A percentile compares a stretch with the other conserved stretches of the same genome.
These are phyloP conservation scores for Leguminivora glycinivorella DNA, from an alignment of 1,140 invertebrate genomes.

Conservation along the genomic window DNA sequence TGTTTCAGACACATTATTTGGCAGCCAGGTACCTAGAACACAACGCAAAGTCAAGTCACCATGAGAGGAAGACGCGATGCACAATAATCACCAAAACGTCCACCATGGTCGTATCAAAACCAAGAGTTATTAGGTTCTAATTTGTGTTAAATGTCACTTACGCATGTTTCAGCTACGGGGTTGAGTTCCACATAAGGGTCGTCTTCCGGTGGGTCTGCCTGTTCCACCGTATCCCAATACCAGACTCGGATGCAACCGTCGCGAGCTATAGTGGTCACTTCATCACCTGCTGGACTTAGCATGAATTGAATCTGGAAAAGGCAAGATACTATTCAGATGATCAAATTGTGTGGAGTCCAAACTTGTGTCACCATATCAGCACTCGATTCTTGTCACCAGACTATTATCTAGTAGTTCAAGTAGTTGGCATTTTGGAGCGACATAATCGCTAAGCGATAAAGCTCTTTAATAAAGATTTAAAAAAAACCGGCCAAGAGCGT, in stretches of 20 bases:
- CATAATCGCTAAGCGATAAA: too few relatives aligned
- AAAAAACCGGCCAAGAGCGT: too few relatives aligned
- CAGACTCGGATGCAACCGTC: conserved; percentile 92
- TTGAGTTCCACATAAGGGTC: conserved; percentile 89
- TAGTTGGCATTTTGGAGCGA: too few relatives aligned
- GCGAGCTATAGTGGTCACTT: conserved; percentile 83
- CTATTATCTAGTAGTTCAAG: too few relatives aligned
- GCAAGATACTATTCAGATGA: not conserved
- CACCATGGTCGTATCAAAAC: too few relatives aligned
- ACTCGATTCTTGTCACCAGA: too few relatives aligned
- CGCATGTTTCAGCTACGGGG: conserved; percentile 86
- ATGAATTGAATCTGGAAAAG: conserved; percentile 64
- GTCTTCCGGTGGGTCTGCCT: conserved; percentile 88
- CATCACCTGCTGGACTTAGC: conserved; percentile 65
- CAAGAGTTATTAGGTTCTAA: too few relatives aligned
- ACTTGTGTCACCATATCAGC: too few relatives aligned
- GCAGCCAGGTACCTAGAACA: conserved; percentile 78
- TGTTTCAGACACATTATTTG: conserved; percentile 74
- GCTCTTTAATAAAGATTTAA: too few relatives aligned
- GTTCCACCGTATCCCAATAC: conserved; percentile 93
- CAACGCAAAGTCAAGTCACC: too few relatives aligned
- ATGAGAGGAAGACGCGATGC: too few relatives aligned
- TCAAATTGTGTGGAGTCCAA: not conserved
- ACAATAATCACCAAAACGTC: too few relatives aligned
- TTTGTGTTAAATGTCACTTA: conserved; percentile 36